Percentiles rank a stretch among this genome's conserved stretches.
Evolutionary conservation across 1,140 invertebrate genomes (phyloP).

Genomic region (Laupala kohalensis): DNA sequence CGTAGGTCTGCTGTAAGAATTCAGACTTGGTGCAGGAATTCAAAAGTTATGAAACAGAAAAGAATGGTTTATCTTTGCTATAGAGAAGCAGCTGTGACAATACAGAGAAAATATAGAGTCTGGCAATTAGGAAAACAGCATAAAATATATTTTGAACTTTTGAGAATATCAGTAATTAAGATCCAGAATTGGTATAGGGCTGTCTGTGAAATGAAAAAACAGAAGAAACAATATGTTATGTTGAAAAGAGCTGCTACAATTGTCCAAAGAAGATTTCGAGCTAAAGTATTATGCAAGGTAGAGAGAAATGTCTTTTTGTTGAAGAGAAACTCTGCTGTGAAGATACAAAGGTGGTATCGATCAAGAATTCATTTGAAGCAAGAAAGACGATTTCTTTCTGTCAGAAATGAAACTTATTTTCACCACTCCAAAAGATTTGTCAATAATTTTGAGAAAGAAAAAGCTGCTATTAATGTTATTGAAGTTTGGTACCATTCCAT

Average conservation of each 20-base stretch:
- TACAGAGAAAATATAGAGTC: background rate
- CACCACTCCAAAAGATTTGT: background rate
- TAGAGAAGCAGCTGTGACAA: background rate
- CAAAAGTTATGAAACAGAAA: background rate
- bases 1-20: slow-evolving; percentile 27
- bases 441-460: background rate
- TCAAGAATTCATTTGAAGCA: slow-evolving; percentile 21
- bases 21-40: slow-evolving; percentile 31
- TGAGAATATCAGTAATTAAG: background rate
- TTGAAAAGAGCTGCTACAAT: slow-evolving; percentile 21
- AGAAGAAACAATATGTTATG: slow-evolving; percentile 27
- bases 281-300: slow-evolving; percentile 22
- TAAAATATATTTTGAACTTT: background rate
- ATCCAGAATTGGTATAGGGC: slow-evolving; percentile 16
- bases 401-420: background rate
- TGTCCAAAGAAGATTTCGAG: slow-evolving; percentile 30
- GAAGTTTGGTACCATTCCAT: background rate
- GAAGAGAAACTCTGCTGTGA: slow-evolving; percentile 22
- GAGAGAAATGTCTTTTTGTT: slow-evolving; percentile 23
- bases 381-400: slow-evolving; percentile 17
- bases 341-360: slow-evolving; percentile 24
- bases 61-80: background rate
- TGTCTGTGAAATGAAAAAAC: slow-evolving; percentile 24
- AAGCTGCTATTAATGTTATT: background rate
- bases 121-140: background rate